These are phyloP conservation scores for Carassius carassius DNA, from an alignment of 2,113 vertebrate species.

Conservation along the genomic window DNA sequence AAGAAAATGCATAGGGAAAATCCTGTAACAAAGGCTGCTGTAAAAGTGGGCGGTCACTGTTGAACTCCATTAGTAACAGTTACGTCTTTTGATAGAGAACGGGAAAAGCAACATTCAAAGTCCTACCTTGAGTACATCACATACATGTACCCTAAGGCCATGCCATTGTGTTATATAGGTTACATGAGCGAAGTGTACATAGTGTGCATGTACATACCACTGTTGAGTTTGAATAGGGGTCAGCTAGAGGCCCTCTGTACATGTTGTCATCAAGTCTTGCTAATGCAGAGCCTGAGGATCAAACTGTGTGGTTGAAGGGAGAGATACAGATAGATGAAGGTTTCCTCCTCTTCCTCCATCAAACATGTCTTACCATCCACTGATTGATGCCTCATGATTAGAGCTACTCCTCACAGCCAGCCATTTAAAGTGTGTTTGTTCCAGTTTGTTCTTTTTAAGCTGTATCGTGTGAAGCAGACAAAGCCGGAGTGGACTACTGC, in stretches of 20 bases:
- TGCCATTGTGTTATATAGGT: constrained; percentile 45
- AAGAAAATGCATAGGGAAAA: neutral
- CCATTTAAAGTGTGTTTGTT: constrained; percentile 63
- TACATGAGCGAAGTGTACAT: neutral
- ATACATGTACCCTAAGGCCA: neutral
- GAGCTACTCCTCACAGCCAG: constrained; percentile 60
- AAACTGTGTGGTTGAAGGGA: constrained; percentile 59
- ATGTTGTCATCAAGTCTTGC: constrained; percentile 49
- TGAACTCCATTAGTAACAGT: neutral
- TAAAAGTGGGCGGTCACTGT: neutral
- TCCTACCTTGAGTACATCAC: constrained; percentile 9
- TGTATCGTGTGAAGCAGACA: constrained; percentile 64
- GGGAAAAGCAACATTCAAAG: neutral
- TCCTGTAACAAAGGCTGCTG: neutral
- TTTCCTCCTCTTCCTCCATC: constrained; percentile 57
- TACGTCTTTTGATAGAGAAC: constrained; percentile 3
- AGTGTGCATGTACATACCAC: constrained; percentile 6
- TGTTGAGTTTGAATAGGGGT: constrained; percentile 56
- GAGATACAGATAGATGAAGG: constrained; percentile 54
- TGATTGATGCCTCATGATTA: constrained; percentile 66
- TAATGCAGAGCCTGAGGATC: constrained; percentile 62
- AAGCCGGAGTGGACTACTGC: constrained; percentile 52
- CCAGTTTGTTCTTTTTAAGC: constrained; percentile 67
- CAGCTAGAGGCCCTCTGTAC: constrained; percentile 42
- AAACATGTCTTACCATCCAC: constrained; percentile 53